Evolutionary conservation across 2,113 vertebrate genomes (phyloP), one percentile per base, ranked within the genome.

Genomic region (Emydura subglobosa): DNA sequence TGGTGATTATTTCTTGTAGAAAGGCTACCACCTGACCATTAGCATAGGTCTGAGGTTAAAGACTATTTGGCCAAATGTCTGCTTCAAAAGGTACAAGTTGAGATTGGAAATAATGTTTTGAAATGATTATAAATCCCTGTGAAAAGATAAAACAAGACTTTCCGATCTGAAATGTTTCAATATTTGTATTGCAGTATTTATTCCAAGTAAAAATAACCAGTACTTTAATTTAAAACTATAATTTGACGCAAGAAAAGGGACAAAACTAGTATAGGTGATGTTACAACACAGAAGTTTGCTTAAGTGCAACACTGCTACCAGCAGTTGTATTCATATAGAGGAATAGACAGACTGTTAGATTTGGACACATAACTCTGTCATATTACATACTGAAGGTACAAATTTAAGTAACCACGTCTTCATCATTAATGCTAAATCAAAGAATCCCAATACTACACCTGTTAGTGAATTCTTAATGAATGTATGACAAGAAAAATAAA

Each of bases 131-230:
- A 51, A 51, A 76, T 79, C 7, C 0, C 0, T 79, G 22, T n/a
- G 81, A 74, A 89, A 93, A 80, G 34, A 61, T 6, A 1, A 7
- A 80, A 78, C 65, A 84, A 90, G 88, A 93, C 72, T 84, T 95
- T 74, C 0, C 4, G 74, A 91, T 27, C 65, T 95, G 87, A 16
- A 49, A 44, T 42, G 22, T 51, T 76, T 93, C 25, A 90, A 85
- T 90, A 86, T 91, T 97, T 91, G 61, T 72, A 83, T 82, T 82
- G 72, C 87, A 86, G 42, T 93, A 92, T 97, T 98, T 98, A 98
- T 96, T 98, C 93, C 87, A 95, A 91, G 11, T 42, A 97, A 90
- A 91, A 96, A 90, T 87, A 95, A 96, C 86, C 78, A 55, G 17
- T 31, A 85, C 42, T 87, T 92, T 78, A 87, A 91, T 65, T 95